Base-by-base conservation (phyloP, 2,797 vertebrate genomes). In the Hapalemur alaotrensis region DNA sequence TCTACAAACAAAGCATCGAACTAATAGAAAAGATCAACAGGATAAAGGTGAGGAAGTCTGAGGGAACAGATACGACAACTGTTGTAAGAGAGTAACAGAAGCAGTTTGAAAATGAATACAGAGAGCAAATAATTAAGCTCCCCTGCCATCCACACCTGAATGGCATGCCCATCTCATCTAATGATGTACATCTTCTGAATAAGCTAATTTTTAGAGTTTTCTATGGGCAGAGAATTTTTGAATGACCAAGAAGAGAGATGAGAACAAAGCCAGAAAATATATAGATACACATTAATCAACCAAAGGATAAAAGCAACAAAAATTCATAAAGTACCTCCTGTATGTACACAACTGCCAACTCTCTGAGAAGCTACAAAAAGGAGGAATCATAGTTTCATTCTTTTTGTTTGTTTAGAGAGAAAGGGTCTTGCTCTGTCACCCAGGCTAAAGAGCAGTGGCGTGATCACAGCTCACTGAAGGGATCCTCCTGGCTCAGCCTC, bases 141-240 rank as follows among this genome's bases (percentile, higher is more conserved):
- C 14, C 23, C 22, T 63, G 25, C 15, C 15, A 48, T 20, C 46
- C 50, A 78, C 5, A 75, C 28, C 17, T 76, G 35, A 67, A 25
- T 28, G 32, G 2, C 32, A 43, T 7, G 2, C 35, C 50, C 50
- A 50, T 57, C 28, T 91, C 9, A 67, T 50, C 52, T 57, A 67
- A 69, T 57, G 32, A 52, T 20, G 30, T 54, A 1, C n/a, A 35
- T 90, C 65, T 89, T 73, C 17, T n/a, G 4, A 48, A 13, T 32
- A 43, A 96, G n/a, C 14, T 61, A 20, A 70, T 57, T 94, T 92
- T 87, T 75, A 72, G 54, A 84, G 12, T 84, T 94, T 94, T 59
- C 41, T 18, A 41, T 46, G 15, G 12, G 20, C 30, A 73, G 12
- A 43, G 18, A 73, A 76, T 46, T 95, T 81, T 43, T 63, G 18